These are phyloP conservation scores for Acipenser transmontanus DNA, from an alignment of 2,797 vertebrate genomes.

Conservation along the genomic window DNA sequence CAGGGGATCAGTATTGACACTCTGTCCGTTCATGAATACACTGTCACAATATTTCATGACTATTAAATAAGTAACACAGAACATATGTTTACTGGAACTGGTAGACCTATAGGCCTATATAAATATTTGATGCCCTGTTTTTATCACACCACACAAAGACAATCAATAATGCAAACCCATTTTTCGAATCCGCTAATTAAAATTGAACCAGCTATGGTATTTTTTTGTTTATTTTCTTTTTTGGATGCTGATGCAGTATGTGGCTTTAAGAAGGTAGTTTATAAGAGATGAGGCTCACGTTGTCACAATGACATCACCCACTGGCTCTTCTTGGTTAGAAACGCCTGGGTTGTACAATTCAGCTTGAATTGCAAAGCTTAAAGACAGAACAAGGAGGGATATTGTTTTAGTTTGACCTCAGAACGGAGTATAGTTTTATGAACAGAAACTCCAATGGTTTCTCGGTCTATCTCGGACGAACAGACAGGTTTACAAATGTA, in stretches of 20 bases:
- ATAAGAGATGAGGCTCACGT: conserved; percentile 81
- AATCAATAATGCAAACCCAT: conserved; percentile 8
- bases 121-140: conserved; percentile 6
- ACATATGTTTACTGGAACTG: neutral
- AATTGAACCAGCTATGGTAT: conserved; percentile 4
- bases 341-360: conserved; percentile 53
- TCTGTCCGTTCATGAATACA: too few relatives aligned
- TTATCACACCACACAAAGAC: neutral
- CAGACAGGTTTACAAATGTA: too few relatives aligned
- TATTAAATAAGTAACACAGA: conserved; percentile 15
- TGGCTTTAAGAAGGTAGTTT: conserved; percentile 79
- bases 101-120: conserved; percentile 4
- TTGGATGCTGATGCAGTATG: conserved; percentile 49
- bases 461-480: too few relatives aligned
- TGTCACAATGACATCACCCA: conserved; percentile 82
- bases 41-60: neutral
- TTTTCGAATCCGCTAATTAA: conserved; percentile 6
- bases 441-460: too few relatives aligned
- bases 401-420: too few relatives aligned
- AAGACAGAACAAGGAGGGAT: too few relatives aligned
- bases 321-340: conserved; percentile 64
- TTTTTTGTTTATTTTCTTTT: neutral
- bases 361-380: conserved; percentile 55
- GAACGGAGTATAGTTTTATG: too few relatives aligned
- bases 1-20: too few relatives aligned